Evolutionary conservation across 2,888 invertebrate species (phyloP).

Genomic region (Melanostoma scalare): DNA sequence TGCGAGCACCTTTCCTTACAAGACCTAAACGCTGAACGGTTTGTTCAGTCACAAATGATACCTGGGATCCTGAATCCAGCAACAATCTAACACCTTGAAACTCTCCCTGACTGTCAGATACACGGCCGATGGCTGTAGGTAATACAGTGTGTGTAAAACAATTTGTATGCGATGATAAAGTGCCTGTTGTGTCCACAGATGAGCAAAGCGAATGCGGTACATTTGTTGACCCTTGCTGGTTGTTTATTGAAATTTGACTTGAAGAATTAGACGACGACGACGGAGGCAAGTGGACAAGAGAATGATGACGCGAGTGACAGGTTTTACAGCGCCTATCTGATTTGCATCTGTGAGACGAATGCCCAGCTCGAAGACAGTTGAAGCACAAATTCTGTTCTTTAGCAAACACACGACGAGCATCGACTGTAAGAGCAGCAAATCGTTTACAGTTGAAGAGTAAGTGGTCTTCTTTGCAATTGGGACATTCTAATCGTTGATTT

Average conservation of each 20-base stretch:
- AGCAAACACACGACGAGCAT: constrained; percentile 11
- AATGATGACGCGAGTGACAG: constrained; percentile 14
- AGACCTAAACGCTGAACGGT: constrained; percentile 17
- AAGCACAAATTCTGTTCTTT: constrained; percentile 13
- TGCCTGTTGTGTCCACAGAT: neutral
- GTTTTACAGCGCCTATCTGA: constrained; percentile 9
- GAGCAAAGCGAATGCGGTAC: constrained; percentile 7
- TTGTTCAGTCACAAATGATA: constrained; percentile 17
- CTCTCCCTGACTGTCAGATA: neutral
- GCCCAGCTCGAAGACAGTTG: constrained; percentile 14
- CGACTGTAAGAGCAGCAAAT: constrained; percentile 18
- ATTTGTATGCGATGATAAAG: constrained; percentile 7
- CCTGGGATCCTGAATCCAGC: constrained; percentile 7
- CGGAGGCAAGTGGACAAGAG: constrained; percentile 1
- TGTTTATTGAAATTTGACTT: neutral
- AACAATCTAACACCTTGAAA: constrained; percentile 15
- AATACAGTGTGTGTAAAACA: neutral
- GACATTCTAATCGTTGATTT: constrained; percentile 6
- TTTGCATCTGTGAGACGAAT: constrained; percentile 3
- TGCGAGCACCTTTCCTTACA: neutral
- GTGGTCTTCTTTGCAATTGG: constrained; percentile 37
- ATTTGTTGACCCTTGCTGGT: neutral
- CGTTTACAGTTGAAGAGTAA: constrained; percentile 13
- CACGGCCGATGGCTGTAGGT: constrained; percentile 19
- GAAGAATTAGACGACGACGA: neutral